Conservation (phyloP, 2,888 invertebrate genomes). For the Cistogaster globosa region DNA sequence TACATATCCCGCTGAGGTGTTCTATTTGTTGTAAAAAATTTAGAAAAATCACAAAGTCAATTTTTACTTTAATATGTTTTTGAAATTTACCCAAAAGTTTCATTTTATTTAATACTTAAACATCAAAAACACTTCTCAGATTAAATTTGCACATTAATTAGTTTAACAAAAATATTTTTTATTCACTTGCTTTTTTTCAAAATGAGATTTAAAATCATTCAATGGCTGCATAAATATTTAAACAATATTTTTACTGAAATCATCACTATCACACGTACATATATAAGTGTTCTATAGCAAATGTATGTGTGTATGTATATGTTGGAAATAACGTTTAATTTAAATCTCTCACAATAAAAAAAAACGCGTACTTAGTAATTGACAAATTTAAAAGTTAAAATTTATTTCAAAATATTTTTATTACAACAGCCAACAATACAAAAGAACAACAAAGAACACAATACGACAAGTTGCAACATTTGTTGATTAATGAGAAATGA, state of each 20-base stretch:
- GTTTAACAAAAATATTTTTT: neutral
- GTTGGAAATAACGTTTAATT: conserved; percentile 16
- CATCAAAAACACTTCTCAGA: too few relatives aligned
- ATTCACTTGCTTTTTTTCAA: neutral
- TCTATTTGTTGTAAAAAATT: too few relatives aligned
- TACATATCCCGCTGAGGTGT: too few relatives aligned
- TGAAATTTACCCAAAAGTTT: too few relatives aligned
- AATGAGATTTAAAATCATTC: conserved; percentile 17
- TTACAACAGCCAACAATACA: neutral
- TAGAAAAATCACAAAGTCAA: too few relatives aligned
- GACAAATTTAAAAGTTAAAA: conserved; percentile 16
- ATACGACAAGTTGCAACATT: conserved; percentile 67
- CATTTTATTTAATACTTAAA: too few relatives aligned
- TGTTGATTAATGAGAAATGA: conserved; percentile 70
- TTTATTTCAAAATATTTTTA: conserved; percentile 18
- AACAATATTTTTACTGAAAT: conserved; percentile 55
- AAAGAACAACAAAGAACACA: conserved; percentile 50
- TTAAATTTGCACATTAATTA: neutral
- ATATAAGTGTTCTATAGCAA: neutral
- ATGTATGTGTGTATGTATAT: neutral
- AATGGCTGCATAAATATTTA: conserved; percentile 53
- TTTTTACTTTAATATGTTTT: too few relatives aligned
- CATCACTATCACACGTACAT: conserved; percentile 8
- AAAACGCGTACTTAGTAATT: neutral
- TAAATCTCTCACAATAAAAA: conserved; percentile 12